Evolutionary conservation across 2,113 vertebrate species (phyloP), one percentile per base, ranked within the genome.

Genomic region (Gambusia affinis): DNA sequence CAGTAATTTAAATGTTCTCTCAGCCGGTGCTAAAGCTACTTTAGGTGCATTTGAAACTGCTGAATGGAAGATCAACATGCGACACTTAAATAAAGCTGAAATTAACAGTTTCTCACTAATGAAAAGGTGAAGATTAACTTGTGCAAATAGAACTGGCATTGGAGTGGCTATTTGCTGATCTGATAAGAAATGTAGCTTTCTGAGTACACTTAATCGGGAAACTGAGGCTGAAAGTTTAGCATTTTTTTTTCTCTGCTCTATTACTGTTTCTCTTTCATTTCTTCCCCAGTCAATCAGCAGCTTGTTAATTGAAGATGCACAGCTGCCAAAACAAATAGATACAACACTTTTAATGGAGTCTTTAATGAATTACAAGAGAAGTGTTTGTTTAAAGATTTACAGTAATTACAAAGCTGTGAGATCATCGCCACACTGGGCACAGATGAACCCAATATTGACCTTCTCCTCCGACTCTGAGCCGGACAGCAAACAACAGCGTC

Each of bases 301-400:
- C 10, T 47, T 70, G 28, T 74, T 74, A 65, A 70, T 42, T 73
- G 35, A 65, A 74, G 39, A 47, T 35, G 61, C 60, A 57, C 57
- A 33, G 60, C 29, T 73, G 44, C 60, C 37, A 70, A n/a, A 60
- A 64, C 51, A 47, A 75, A 75, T 24, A 12, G 64, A 79, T 42
- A 68, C 72, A 37, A 60, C 29, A 24, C 61, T 60, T 31, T 47
- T 74, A 65, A 80, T 65, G 66, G 10, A 65, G 47, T 70, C 62
- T 80, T 63, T 64, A 75, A 75, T 65, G 62, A 75, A 44, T 63
- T 63, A 47, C 65, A 72, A 63, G 47, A 2, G 29, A 63, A 67
- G 37, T 44, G 29, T 73, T 69, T 73, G 30, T 30, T 57, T 37
- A 69, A 73, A 64, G 31, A 79, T 37, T 62, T 51, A 69, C 71